These are phyloP conservation scores for Perca flavescens DNA, from an alignment of 2,113 vertebrate species.

Conservation along the genomic window DNA sequence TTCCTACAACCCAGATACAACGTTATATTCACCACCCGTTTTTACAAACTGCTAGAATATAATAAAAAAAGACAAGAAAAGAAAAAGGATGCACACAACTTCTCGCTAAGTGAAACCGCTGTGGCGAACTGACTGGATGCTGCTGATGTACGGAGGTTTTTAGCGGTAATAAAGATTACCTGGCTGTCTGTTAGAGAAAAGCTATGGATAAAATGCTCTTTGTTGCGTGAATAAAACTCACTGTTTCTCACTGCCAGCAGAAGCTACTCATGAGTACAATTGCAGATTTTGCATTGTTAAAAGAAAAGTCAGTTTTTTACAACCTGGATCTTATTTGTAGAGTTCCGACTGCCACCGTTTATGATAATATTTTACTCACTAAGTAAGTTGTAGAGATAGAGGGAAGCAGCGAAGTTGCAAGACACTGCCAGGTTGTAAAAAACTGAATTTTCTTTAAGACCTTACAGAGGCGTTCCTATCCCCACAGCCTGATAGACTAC, in stretches of 20 bases:
- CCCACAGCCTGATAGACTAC: slow-evolving; percentile 61
- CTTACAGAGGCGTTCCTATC: slow-evolving; percentile 64
- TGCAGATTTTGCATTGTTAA: slow-evolving; percentile 72
- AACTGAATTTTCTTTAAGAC: slow-evolving; percentile 68
- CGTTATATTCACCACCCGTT: slow-evolving; percentile 44
- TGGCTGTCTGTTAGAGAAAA: slow-evolving; percentile 43
- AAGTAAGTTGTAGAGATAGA: slow-evolving; percentile 49
- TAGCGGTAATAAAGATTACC: slow-evolving; percentile 37
- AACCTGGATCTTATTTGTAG: slow-evolving; percentile 52
- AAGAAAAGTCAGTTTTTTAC: slow-evolving; percentile 63
- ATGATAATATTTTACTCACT: slow-evolving; percentile 51
- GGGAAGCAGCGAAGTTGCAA: slow-evolving; percentile 46
- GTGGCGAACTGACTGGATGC: slow-evolving; percentile 46
- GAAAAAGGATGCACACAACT: slow-evolving; percentile 32
- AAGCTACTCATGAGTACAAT: slow-evolving; percentile 80
- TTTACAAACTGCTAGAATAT: slow-evolving; percentile 52
- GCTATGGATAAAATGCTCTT: slow-evolving; percentile 57
- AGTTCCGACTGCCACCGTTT: slow-evolving; percentile 42
- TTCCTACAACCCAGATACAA: slow-evolving; percentile 73
- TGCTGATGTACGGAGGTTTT: slow-evolving; percentile 55
- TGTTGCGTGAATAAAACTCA: slow-evolving; percentile 76
- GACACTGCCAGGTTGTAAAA: slow-evolving; percentile 62
- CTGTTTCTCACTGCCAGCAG: slow-evolving; percentile 75
- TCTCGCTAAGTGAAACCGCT: slow-evolving; percentile 32
- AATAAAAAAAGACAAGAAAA: slow-evolving; percentile 30